Base-by-base conservation (phyloP, 2,797 vertebrate species). In the Hoplostethus mediterraneus region DNA sequence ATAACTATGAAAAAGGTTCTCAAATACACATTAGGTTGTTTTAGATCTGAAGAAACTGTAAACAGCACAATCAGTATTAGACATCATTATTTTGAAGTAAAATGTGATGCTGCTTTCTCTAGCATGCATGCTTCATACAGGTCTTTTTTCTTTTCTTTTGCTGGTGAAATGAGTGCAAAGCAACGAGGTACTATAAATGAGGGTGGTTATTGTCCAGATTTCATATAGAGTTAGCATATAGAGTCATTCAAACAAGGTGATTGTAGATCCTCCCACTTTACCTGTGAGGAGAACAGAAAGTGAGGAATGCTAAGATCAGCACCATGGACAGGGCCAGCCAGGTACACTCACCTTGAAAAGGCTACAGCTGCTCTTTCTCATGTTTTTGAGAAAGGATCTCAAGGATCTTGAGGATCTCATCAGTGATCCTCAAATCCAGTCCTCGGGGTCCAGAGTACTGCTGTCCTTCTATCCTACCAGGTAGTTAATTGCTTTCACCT, bases 251-350 rank as follows among this genome's bases (percentile, higher is more conserved):
- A 25, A n/a, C 1, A 12, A 8, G 28, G 2, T 11, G 12, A 3
- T 5, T 14, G 12, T 9, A 53, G 49, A 49, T 30, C 21, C 56
- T 8, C 13, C 40, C n/a, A 30, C n/a, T 44, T 5, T 14, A 75
- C 82, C 77, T 85, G 58, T 47, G 40, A 69, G 54, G 28, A 73
- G 0, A 17, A 54, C 79, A 77, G n/a, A 49, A 2, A 12, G 36
- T 9, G 17, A 11, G 10, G 31, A 3, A 4, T 4, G 16, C 59
- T 33, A 58, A 77, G 40, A 80, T 93, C 90, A 93, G 91, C 73
- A 92, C 91, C 91, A 89, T 76, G 92, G 92, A 91, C 83, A 93
- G 90, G n/a, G 75, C 56, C 52, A 5, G 17, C 31, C 81, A 91
- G 90, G 87, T 90, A 75, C 1, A 12, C 55, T 71, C 81, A 89